Evolutionary conservation across 1,140 invertebrate species (phyloP), one percentile per base, ranked within the genome.

Genomic region (Aphaenogaster floridana): DNA sequence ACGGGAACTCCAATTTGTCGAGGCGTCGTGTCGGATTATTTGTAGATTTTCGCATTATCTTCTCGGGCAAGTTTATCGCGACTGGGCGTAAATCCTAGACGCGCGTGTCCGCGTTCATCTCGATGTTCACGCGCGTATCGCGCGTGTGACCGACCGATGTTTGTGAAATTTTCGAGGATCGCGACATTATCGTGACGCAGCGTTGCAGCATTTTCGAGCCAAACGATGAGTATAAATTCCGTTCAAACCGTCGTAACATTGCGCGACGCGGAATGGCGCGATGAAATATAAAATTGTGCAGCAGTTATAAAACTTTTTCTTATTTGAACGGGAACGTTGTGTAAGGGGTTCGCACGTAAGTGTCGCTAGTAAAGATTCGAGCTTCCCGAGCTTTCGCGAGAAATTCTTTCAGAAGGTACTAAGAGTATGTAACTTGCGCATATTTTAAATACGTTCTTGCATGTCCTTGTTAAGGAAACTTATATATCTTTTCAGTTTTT

Each of bases 171-270:
- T 81, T 57, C 78, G n/a, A 13, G 13, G 3, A 39, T 45, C 39
- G 52, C 21, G 66, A 59, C 36, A 57, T 57, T 71, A 71, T 71
- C 39, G 64, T n/a, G 50, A 57, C 39, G 52, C 13, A 45, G 34
- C 36, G 15, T 64, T 64, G n/a, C 36, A 64, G 28, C 59, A 15
- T 36, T 78, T 78, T 64, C 8, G 66, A 57, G 28, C 6, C 50
- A 15, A 57, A 28, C 71, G 71, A 84, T 76, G 52, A 84, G 21
- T 48, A 48, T 77, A 85, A 85, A 85, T 85, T 50, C n/a, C 71
- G 42, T 50, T 64, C 45, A 48, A 61, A 59, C 15, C 13, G 3
- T 52, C 54, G 71, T 6, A 66, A 34, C 59, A 15, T 11, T 4
- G 34, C 52, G 8, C 15, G 39, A 28, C 28, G 28, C 28, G 28